Evolutionary conservation across 2,797 vertebrate genomes (phyloP).

Genomic region (Gobio occitaniae): DNA sequence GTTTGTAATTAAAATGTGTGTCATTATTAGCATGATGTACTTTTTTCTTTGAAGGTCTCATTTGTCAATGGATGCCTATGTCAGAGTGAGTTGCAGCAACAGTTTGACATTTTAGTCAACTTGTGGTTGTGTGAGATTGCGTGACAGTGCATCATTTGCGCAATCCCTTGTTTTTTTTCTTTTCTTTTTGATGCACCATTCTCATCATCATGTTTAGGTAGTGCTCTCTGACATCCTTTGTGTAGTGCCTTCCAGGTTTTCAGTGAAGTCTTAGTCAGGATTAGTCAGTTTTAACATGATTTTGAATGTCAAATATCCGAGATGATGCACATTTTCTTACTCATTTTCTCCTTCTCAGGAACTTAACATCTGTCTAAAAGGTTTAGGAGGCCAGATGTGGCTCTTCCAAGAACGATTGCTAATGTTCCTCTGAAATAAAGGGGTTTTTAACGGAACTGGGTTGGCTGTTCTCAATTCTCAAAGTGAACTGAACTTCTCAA

Average conservation of each 20-base stretch:
- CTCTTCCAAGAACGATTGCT: background rate
- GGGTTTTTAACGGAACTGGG: background rate
- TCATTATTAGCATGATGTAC: background rate
- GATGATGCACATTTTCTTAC: background rate
- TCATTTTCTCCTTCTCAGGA: background rate
- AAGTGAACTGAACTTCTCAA: background rate
- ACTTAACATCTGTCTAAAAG: background rate
- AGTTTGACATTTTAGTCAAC: background rate
- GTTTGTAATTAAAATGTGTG: background rate
- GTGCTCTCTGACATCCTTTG: background rate
- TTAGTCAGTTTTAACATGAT: slow-evolving; percentile 19
- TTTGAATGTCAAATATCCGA: background rate
- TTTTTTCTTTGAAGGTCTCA: background rate
- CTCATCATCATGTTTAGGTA: background rate
- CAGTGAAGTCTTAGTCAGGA: slow-evolving; percentile 11
- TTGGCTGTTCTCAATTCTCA: slow-evolving; percentile 18
- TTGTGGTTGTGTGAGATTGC: background rate
- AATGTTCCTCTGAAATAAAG: slow-evolving; percentile 16
- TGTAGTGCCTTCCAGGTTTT: slow-evolving; percentile 2
- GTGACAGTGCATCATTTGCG: background rate
- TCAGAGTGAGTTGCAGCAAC: background rate
- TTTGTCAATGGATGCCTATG: background rate
- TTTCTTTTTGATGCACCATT: background rate
- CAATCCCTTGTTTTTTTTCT: slow-evolving; percentile 5
- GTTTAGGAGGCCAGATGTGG: background rate